Percentiles rank a stretch among this genome's conserved stretches.
These are phyloP conservation scores for Timandra comae DNA, from an alignment of 2,888 invertebrate species.

Conservation along the genomic window DNA sequence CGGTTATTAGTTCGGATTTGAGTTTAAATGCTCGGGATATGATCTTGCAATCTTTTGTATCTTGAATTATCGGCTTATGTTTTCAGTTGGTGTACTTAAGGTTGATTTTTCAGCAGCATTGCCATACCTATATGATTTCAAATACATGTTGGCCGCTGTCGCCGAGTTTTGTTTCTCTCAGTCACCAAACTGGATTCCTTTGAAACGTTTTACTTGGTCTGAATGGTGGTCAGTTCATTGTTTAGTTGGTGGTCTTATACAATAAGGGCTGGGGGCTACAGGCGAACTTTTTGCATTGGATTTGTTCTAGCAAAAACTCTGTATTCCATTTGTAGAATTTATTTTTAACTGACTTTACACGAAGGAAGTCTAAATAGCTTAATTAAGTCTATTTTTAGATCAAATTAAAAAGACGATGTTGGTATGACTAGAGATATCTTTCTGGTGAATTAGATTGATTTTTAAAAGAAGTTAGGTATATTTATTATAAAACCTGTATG, in stretches of 20 bases:
- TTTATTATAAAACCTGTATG: no score
- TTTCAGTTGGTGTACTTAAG: background rate
- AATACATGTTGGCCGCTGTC: background rate
- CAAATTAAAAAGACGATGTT: no score
- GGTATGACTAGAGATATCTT: no score
- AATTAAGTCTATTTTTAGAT: no score
- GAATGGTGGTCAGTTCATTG: constrained; percentile 50
- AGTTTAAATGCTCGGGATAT: constrained; percentile 1
- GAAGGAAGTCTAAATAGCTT: no score
- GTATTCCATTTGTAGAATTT: background rate
- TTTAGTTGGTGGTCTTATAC: constrained; percentile 34
- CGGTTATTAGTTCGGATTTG: constrained; percentile 10
- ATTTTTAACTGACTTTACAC: no score
- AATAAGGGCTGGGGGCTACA: constrained; percentile 13
- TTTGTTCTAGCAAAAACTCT: background rate
- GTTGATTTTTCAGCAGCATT: no score
- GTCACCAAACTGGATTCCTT: constrained; percentile 56
- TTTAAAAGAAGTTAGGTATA: no score
- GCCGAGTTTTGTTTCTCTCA: constrained; percentile 39
- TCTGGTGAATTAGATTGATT: no score
- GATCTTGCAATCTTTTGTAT: no score
- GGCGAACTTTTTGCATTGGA: constrained; percentile 15
- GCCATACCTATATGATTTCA: no score
- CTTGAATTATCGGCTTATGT: background rate
- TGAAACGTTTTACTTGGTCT: constrained; percentile 41